phyloP scores from a whole-genome alignment of 53 echinoderm and acorn worm genomes.

The Zoroaster sp. region DNA sequence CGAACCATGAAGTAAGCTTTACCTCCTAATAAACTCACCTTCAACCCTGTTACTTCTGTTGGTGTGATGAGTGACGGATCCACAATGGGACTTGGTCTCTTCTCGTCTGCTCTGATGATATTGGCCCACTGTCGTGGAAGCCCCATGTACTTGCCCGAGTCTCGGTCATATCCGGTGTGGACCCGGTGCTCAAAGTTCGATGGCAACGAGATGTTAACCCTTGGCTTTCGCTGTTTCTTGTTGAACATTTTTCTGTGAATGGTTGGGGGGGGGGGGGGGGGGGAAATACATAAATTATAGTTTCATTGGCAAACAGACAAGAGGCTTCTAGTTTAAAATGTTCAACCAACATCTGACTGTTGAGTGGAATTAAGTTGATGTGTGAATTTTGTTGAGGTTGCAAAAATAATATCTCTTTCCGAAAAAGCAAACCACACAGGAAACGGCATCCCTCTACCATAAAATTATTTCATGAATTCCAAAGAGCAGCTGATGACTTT shows the following conservation, averaged over 20 bases:
- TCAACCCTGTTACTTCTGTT: constrained; percentile 78
- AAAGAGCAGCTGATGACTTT: not conserved
- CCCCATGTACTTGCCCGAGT: constrained; percentile 83
- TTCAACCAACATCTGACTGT: not conserved
- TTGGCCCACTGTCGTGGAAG: constrained; percentile 94
- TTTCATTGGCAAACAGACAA: too few species aligned
- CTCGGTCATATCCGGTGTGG: constrained; percentile 86
- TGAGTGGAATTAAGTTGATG: not conserved
- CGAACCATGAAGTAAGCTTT: too few species aligned
- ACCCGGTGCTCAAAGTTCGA: constrained; percentile 94
- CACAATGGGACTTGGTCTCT: constrained; percentile 79
- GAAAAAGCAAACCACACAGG: not conserved
- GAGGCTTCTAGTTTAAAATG: too few species aligned
- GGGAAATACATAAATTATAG: too few species aligned
- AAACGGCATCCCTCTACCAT: not conserved
- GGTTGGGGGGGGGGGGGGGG: too few species aligned
- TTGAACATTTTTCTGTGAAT: constrained; percentile 36
- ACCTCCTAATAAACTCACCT: constrained; percentile 53
- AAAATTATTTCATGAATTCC: not conserved
- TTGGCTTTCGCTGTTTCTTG: constrained; percentile 10
- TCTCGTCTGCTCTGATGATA: constrained; percentile 68
- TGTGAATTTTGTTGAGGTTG: not conserved
- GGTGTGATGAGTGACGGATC: constrained; percentile 89
- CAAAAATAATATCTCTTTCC: too few species aligned
- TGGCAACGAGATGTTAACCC: constrained; percentile 73